Evolutionary conservation across 1,140 invertebrate species (phyloP).

Genomic region (Drosophila pachea): DNA sequence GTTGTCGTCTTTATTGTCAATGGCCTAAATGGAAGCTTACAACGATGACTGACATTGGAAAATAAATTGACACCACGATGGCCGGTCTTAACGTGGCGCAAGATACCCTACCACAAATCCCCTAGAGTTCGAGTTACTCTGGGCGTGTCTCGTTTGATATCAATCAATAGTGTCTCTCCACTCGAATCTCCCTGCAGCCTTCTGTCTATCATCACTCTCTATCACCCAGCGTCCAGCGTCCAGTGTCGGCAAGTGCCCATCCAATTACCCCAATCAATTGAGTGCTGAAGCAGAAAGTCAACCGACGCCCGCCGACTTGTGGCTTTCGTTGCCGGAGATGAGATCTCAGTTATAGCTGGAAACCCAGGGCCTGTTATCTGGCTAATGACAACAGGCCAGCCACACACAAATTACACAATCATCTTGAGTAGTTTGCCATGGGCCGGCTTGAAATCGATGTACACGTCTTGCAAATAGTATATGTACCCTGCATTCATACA

Average conservation of each 20-base stretch:
- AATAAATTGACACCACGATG: constrained; percentile 47
- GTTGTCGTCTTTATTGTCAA: constrained; percentile 35
- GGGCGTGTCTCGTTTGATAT: constrained; percentile 42
- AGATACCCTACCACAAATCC: constrained; percentile 42
- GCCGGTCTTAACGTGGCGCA: constrained; percentile 35
- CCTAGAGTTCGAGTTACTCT: constrained; percentile 24
- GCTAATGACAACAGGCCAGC: constrained; percentile 31
- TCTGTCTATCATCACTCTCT: not conserved
- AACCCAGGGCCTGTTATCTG: constrained; percentile 29
- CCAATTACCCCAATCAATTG: constrained; percentile 50
- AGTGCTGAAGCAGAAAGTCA: constrained; percentile 46
- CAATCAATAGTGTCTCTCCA: constrained; percentile 53
- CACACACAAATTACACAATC: constrained; percentile 21
- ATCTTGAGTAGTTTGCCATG: constrained; percentile 5
- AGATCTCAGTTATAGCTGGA: constrained; percentile 39
- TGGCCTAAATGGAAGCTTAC: constrained; percentile 23
- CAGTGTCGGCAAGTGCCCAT: constrained; percentile 11
- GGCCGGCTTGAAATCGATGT: not conserved
- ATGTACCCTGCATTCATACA: not conserved
- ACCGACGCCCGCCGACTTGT: constrained; percentile 30
- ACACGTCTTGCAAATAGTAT: not conserved
- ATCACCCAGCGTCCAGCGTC: not conserved
- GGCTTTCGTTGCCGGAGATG: constrained; percentile 15
- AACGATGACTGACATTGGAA: constrained; percentile 15
- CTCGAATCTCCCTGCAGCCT: constrained; percentile 6